These are phyloP conservation scores for Caenorhabditis sp. DNA, from an alignment of 2,888 invertebrate species.

Conservation along the genomic window DNA sequence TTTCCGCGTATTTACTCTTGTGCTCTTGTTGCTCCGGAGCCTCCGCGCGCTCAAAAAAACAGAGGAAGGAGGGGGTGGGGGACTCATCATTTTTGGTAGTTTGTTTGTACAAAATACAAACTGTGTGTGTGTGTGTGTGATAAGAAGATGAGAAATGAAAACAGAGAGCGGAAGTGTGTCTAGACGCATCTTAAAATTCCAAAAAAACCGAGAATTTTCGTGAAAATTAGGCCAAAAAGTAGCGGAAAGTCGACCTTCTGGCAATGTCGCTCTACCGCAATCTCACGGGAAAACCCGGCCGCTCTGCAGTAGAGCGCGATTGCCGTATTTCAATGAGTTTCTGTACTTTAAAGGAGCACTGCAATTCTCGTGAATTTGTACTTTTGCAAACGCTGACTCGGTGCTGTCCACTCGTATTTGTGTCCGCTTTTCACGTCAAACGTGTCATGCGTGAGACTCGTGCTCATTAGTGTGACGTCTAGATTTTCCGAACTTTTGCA, in stretches of 20 bases:
- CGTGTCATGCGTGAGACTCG: no score
- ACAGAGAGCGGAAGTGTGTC: neutral
- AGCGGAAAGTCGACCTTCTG: no score
- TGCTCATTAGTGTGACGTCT: no score
- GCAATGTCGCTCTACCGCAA: no score
- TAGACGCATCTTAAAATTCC: neutral
- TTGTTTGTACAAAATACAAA: conserved; percentile 14
- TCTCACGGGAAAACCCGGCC: no score
- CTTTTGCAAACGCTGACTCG: no score
- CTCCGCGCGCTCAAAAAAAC: neutral
- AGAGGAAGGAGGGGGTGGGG: neutral
- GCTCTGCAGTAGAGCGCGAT: no score
- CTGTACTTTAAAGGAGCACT: neutral
- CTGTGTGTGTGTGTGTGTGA: neutral
- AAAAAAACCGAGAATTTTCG: no score
- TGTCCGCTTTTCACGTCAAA: no score
- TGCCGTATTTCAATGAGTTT: no score
- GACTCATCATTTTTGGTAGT: conserved; percentile 7
- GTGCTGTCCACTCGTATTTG: no score
- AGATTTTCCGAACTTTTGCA: neutral
- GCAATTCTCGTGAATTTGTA: neutral
- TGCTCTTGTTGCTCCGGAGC: conserved; percentile 27
- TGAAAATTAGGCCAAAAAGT: no score
- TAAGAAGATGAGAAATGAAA: conserved; percentile 4
- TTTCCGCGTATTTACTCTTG: conserved; percentile 26